A percentile compares a stretch with the other conserved stretches of the same genome.
Evolutionary conservation across 1,140 invertebrate species (phyloP).

Genomic region (Agrypnia vestita): DNA sequence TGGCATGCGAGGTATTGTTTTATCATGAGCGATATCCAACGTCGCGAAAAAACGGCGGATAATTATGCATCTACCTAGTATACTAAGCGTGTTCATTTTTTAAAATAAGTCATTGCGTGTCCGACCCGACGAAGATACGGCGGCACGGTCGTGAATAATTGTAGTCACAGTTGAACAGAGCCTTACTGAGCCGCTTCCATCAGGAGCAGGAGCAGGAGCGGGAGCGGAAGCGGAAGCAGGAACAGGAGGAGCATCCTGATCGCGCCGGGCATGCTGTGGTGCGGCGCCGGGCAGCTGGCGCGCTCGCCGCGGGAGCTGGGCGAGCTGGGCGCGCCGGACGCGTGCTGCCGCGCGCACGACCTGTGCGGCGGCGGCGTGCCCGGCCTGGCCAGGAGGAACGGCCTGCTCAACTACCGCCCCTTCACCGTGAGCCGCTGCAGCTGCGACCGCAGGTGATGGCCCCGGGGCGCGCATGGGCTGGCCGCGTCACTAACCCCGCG

Average conservation of each 20-base stretch:
- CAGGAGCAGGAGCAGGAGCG: constrained; percentile 63
- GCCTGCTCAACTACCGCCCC: constrained; percentile 85
- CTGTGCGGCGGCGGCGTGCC: constrained; percentile 80
- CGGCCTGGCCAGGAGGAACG: constrained; percentile 79
- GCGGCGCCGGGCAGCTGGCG: constrained; percentile 82
- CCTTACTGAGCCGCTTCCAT: not conserved
- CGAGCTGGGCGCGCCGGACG: constrained; percentile 78
- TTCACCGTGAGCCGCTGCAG: constrained; percentile 90
- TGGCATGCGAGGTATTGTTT: too few relatives aligned
- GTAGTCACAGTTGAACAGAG: not conserved
- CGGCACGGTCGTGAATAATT: not conserved
- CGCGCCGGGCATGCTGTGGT: constrained; percentile 88
- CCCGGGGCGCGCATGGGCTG: too few relatives aligned
- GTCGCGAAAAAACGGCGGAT: too few relatives aligned
- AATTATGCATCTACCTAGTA: too few relatives aligned
- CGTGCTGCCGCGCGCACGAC: constrained; percentile 89
- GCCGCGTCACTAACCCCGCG: too few relatives aligned
- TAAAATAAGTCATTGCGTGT: too few relatives aligned
- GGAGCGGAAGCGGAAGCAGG: constrained; percentile 60
- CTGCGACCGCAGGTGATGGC: constrained; percentile 84
- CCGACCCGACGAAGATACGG: not conserved
- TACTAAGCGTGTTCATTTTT: too few relatives aligned
- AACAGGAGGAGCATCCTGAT: constrained; percentile 76
- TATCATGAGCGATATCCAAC: too few relatives aligned
- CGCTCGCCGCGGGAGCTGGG: constrained; percentile 79